These are phyloP conservation scores for Atopsyche davidsoni DNA, from an alignment of 1,140 invertebrate genomes.

Conservation along the genomic window DNA sequence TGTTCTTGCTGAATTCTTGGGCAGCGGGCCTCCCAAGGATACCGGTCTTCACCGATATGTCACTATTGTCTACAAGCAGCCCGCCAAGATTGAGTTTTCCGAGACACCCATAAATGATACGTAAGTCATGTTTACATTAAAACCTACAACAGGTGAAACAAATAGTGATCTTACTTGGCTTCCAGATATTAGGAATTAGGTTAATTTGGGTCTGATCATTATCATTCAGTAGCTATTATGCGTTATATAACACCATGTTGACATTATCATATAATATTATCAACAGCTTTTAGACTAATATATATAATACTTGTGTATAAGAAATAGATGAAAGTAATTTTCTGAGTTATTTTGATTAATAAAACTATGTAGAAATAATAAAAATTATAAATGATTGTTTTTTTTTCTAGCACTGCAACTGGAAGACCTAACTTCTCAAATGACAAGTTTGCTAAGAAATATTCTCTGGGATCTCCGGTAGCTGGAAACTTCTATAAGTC, in stretches of 20 bases:
- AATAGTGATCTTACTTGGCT: too few species aligned
- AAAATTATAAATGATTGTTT: conserved; percentile 9
- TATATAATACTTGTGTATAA: too few species aligned
- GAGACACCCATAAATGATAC: conserved; percentile 60
- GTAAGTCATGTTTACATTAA: conserved; percentile 31
- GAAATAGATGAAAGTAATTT: conserved; percentile 9
- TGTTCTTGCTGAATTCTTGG: conserved; percentile 68
- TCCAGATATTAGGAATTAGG: too few species aligned
- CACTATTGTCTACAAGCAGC: conserved; percentile 78
- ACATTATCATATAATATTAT: too few species aligned
- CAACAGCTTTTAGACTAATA: too few species aligned
- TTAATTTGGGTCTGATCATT: too few species aligned
- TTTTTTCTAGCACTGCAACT: conserved; percentile 36
- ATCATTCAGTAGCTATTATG: too few species aligned
- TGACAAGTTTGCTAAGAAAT: conserved; percentile 35
- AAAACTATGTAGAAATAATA: too few species aligned
- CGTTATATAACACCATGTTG: too few species aligned
- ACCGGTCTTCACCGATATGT: conserved; percentile 85
- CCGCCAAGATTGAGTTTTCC: conserved; percentile 57
- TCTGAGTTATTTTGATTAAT: too few species aligned
- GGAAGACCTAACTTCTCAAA: conserved; percentile 32
- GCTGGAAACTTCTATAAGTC: conserved; percentile 38
- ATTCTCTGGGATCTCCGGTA: conserved; percentile 34
- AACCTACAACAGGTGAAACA: too few species aligned
- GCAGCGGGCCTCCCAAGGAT: conserved; percentile 69